Percentiles rank a stretch among this genome's conserved stretches.
Evolutionary conservation across 2,113 vertebrate species (phyloP).

Genomic region (Aldabrachelys gigantea): DNA sequence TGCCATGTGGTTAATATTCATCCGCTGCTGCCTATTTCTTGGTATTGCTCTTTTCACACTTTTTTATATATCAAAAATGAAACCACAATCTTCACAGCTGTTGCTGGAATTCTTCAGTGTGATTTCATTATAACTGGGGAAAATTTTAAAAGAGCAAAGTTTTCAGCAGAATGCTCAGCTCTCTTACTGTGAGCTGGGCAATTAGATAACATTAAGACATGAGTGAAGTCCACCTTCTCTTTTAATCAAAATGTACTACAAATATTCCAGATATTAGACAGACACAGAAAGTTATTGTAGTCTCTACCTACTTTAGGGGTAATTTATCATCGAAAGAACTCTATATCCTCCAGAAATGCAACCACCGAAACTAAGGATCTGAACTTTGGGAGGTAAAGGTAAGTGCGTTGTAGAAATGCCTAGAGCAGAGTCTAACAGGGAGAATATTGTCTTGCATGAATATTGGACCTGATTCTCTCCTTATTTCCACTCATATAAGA

Average conservation of each 20-base stretch:
- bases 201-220: not conserved
- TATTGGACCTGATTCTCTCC: not conserved
- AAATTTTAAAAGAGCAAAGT: not conserved
- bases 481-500: not conserved
- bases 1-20: not conserved
- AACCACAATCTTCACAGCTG: not conserved
- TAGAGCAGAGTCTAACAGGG: conserved; percentile 14
- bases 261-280: conserved; percentile 8
- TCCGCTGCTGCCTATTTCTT: not conserved
- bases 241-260: conserved; percentile 14
- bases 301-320: not conserved
- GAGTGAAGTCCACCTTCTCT: not conserved
- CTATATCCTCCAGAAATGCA: not conserved
- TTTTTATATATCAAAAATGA: not conserved
- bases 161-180: not conserved
- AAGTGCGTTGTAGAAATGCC: not conserved
- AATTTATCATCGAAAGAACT: conserved; percentile 35
- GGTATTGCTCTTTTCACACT: not conserved
- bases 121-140: not conserved
- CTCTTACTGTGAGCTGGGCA: not conserved
- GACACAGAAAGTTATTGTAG: not conserved
- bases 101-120: not conserved
- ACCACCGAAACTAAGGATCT: not conserved
- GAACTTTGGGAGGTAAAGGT: not conserved
- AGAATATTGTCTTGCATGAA: not conserved